A percentile compares a stretch with the other conserved stretches of the same genome.
phyloP scores from a whole-genome alignment of 2,888 invertebrate species.

The Eupithecia subfuscata region DNA sequence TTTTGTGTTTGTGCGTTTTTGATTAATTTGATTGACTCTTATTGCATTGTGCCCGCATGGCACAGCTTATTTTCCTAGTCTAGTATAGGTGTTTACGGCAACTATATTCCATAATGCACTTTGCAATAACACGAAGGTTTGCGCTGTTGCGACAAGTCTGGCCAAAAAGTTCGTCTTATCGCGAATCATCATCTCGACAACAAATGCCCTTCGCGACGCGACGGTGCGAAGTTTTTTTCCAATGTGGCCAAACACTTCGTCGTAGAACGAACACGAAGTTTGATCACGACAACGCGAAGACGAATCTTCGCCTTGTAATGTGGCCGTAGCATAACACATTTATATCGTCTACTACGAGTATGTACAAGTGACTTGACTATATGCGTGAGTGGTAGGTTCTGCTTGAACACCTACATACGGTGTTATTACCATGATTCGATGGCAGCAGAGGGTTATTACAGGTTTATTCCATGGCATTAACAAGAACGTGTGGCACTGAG shows the following conservation, averaged over 20 bases:
- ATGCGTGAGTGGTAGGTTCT: not conserved
- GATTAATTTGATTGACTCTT: not conserved
- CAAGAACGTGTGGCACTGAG: conserved; percentile 46
- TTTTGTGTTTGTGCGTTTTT: no score
- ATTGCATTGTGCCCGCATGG: not conserved
- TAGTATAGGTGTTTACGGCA: not conserved
- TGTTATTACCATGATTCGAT: conserved; percentile 1
- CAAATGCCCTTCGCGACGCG: no score
- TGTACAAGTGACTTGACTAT: not conserved
- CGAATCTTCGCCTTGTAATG: no score
- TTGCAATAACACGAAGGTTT: no score
- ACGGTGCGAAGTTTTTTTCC: no score
- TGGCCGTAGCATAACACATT: conserved; percentile 8
- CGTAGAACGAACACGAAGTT: no score
- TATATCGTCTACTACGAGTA: not conserved
- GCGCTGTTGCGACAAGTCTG: no score
- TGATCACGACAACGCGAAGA: no score
- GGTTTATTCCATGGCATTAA: conserved; percentile 25
- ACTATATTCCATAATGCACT: not conserved
- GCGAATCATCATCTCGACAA: no score
- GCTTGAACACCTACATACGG: not conserved
- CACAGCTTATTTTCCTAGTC: not conserved
- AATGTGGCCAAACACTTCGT: no score
- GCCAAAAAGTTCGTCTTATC: no score
- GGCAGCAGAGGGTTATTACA: not conserved